Evolutionary conservation across 1,140 invertebrate genomes (phyloP), one percentile per base, ranked within the genome.

Genomic region (Calephelis nemesis): DNA sequence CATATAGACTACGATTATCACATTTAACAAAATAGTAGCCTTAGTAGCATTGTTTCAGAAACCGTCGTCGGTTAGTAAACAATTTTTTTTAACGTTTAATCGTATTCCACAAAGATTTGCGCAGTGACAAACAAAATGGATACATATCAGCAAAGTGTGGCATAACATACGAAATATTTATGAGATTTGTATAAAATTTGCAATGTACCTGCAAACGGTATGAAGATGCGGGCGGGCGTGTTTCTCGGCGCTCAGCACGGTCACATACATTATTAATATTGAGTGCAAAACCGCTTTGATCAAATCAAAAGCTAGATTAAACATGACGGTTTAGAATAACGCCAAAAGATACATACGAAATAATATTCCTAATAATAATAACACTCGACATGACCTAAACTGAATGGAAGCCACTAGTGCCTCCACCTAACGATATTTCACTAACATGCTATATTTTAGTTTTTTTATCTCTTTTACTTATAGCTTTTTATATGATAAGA

Each of bases 261-360:
- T 19, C 62, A 49, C 68, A 75, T 79, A 75, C 68, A 74, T 75
- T 74, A 74, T 73, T 74, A 69, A 74, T 75, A 75, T 69, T 52
- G 68, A 62, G 67, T 64, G 67, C 19, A 58, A 15, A 58, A 4
- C 19, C 19, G 52, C 52, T 58, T 58, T 58, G 52, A 58, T 58
- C 52, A 58, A 58, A 10, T 11, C 19, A 10, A 9, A 10, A 39
- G 8, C 4, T 39, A 58, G 52, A 58, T 58, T 58, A 5, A 58
- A 58, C 52, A 11, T 5, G 52, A 58, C 7, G 15, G 52, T 30
- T 58, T 58, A 11, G 2, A 39, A 58, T 19, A 30, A 42, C 42
- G 42, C 42, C 42, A 42, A 42, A 42, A 42, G 8, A 8, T 6
- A 19, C 19, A 19, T 3, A 19, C 3, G 3, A n/a, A n/a, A n/a